Conservation (phyloP, 2,113 vertebrate species). For the Melozone crissalis region DNA sequence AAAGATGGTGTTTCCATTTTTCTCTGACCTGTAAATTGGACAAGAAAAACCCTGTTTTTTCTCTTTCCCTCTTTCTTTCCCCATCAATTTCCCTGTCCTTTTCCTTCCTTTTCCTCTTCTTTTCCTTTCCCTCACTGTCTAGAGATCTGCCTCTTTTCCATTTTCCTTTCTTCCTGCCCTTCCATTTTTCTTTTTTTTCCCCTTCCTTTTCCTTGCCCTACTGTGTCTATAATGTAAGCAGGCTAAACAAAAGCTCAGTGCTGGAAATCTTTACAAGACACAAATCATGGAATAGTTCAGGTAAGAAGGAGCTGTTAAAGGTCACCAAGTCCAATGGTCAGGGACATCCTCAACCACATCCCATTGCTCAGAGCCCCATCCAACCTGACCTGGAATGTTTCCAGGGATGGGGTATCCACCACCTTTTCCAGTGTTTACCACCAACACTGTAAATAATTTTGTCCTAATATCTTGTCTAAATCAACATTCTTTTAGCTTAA, state of each 20-base stretch:
- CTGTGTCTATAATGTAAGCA: not conserved
- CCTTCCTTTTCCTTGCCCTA: not conserved
- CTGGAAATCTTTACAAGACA: not conserved
- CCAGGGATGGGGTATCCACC: not conserved
- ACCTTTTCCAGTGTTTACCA: not conserved
- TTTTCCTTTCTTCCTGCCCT: not conserved
- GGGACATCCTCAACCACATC: not conserved
- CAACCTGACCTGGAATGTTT: not conserved
- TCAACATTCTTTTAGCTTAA: not conserved
- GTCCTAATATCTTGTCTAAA: not conserved
- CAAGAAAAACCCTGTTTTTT: not conserved
- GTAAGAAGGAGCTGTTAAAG: not conserved
- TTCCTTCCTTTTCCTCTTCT: not conserved
- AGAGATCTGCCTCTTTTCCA: not conserved
- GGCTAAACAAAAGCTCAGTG: not conserved
- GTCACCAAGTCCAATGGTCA: not conserved
- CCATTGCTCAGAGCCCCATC: not conserved
- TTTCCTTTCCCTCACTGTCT: not conserved
- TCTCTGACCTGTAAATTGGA: not conserved
- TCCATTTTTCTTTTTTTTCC: not conserved
- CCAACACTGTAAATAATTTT: not conserved
- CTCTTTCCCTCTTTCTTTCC: not conserved
- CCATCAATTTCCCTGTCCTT: not conserved
- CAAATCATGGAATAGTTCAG: not conserved
- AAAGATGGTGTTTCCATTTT: not conserved